Base-by-base conservation (phyloP, 2,113 vertebrate genomes). In the Rhagologus leucostigma region DNA sequence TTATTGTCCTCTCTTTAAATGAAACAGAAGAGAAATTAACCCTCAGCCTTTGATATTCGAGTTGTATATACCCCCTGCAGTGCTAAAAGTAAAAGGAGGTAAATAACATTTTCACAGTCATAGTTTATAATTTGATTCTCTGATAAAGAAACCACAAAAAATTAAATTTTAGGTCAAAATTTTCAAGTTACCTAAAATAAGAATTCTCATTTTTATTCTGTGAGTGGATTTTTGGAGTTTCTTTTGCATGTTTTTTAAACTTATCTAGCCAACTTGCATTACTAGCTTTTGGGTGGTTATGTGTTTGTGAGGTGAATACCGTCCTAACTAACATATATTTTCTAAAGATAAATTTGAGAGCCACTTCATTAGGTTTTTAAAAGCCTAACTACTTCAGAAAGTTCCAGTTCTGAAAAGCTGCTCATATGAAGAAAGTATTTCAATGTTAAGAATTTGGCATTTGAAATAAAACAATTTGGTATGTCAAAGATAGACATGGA, bases 171-270 rank as follows among this genome's bases (percentile, higher is more conserved):
- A 62, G 13, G 12, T 89, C 4, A 68, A 22, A 16, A 59, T 39
- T 64, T 91, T 50, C 16, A 65, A 60, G 18, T 44, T 4, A 59
- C 33, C 18, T 5, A 27, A 78, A 87, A 70, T 16, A 77, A 39
- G 39, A 0, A 41, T 63, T 76, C 14, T 30, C 1, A 17, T 35
- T 78, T 77, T 53, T 59, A 71, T 75, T 67, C 15, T 35, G 13
- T 24, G 15, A 4, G 3, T 5, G 2, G 9, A 56, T 17, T 69
- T 75, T 79, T 2, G 2, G 22, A 1, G 16, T 8, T 41, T 59
- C 50, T 17, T 11, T 84, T 42, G 5, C 1, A 59, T n/a, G 4
- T 7, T 82, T 90, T 85, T 69, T 8, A 20, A 65, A 80, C 35
- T 30, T 69, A 46, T 69, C 4, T 63, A 68, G 7, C 4, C 21